Base-by-base conservation (phyloP, 2,113 vertebrate genomes). In the Chionodraco myersi region DNA sequence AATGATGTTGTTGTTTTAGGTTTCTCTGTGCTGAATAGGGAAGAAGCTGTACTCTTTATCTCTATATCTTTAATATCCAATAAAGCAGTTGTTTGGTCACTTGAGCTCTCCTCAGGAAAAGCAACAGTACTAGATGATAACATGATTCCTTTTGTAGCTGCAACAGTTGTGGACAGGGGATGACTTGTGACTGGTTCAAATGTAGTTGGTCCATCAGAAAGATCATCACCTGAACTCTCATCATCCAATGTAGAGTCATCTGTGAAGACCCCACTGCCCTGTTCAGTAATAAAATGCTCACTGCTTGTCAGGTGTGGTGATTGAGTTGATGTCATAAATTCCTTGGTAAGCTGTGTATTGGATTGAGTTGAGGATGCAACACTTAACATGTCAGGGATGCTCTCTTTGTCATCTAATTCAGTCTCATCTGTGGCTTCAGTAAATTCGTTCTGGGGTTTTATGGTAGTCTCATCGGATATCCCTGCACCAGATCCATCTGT, bases 381-480 rank as follows among this genome's bases (percentile, higher is more conserved):
- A 68, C 53, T 64, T n/a, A 44, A 44, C 0, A 21, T 69, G 36
- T 75, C 62, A 48, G 56, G 74, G 49, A 63, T 79, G 8, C 9
- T 82, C 14, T 62, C 4, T 18, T 12, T 52, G n/a, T 91, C 83
- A 69, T 81, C 73, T 48, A 45, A 84, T 82, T 94, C 92, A 56
- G 84, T 79, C 54, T 94, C 91, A 73, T 93, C 92, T 51, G 92
- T 93, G 52, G 67, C 63, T 15, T 84, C 75, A 63, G 21, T 36
- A 72, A 78, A 86, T 60, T 82, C 72, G 36, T 78, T 47, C 53
- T 56, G 34, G 12, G 75, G 58, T 45, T 77, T 87, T 77, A 72
- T 73, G 18, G 58, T 78, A 53, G 84, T 44, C 7, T 80, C 80
- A 69, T 12, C 41, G 16, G 45, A 30, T 12, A 26, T 2, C 1